phyloP scores from a whole-genome alignment of 1,140 invertebrate genomes.

The Drosophila ficusphila region DNA sequence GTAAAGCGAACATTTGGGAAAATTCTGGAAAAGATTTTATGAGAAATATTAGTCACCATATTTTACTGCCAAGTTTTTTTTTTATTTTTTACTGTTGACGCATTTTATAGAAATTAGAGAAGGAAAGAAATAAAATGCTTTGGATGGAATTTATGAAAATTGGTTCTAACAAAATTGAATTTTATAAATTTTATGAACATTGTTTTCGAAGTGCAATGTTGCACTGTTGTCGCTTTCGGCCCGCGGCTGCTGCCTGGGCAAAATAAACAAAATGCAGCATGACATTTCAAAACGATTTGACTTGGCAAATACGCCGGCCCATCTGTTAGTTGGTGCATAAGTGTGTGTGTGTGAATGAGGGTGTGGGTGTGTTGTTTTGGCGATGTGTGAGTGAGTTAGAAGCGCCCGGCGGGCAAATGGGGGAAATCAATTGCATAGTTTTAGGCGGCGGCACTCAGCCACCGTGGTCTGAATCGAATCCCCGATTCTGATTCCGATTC shows the following conservation, averaged over 20 bases:
- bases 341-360: not conserved
- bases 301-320: constrained; percentile 54
- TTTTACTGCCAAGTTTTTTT: too few relatives aligned
- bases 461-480: constrained; percentile 28
- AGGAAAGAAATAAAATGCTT: too few relatives aligned
- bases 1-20: not conserved
- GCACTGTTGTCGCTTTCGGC: constrained; percentile 27
- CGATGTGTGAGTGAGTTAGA: constrained; percentile 10
- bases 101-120: too few relatives aligned
- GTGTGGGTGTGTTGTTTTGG: not conserved
- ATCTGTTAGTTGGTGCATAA: not conserved
- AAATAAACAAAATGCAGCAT: constrained; percentile 60
- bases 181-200: not conserved
- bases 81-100: too few relatives aligned
- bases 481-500: not conserved
- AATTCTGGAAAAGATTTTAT: not conserved
- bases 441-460: constrained; percentile 42
- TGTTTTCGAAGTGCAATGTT: constrained; percentile 15
- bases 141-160: too few relatives aligned
- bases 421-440: constrained; percentile 69
- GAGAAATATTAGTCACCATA: too few relatives aligned
- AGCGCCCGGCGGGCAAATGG: not conserved
- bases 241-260: constrained; percentile 34
- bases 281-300: constrained; percentile 68
- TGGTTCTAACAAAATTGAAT: not conserved